Evolutionary conservation across 2,888 invertebrate genomes (phyloP), one percentile per base, ranked within the genome.

Genomic region (Trypoxylon attenuatum): DNA sequence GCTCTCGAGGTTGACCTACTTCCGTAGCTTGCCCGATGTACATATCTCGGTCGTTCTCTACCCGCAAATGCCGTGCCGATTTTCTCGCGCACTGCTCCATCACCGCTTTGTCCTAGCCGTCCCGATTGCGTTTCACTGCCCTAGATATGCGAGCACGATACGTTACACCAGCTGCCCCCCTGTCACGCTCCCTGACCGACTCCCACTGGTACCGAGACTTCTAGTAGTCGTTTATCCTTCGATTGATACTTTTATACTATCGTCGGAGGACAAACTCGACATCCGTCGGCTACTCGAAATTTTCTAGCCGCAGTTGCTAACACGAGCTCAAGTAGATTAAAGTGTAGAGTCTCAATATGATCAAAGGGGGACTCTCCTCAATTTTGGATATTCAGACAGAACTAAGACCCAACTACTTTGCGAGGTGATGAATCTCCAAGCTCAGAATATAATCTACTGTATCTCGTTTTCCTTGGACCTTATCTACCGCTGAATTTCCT

Each of bases 1-100:
- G 75, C 71, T n/a, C n/a, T 73, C 79, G 78, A 79, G 79, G 81
- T 82, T 84, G 83, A 84, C 84, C 84, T 69, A 84, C 83, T 84
- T 84, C 81, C 78, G 47, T 79, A 71, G 64, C 78, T 70, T 77
- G 71, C 55, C 69, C 66, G 71, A 72, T 71, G 65, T n/a, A n/a
- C n/a, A n/a, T n/a, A n/a, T 52, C 58, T 42, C 50, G 60, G 41
- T 49, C 29, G 27, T 55, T 54, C 53, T 39, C 45, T 41, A 62
- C 46, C 42, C 57, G 56, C 47, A 54, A 59, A 54, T 25, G 27
- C 46, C n/a, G 19, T 19, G 10, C 49, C 61, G 59, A 73, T 73
- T 73, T 70, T 66, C 61, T 46, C 29, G 6, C 25, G 15, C 23
- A n/a, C n/a, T n/a, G n/a, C 49, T 42, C 39, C 42, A 4, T 19